Conservation (phyloP, 1,140 invertebrate species). For the Atopsyche davidsoni region DNA sequence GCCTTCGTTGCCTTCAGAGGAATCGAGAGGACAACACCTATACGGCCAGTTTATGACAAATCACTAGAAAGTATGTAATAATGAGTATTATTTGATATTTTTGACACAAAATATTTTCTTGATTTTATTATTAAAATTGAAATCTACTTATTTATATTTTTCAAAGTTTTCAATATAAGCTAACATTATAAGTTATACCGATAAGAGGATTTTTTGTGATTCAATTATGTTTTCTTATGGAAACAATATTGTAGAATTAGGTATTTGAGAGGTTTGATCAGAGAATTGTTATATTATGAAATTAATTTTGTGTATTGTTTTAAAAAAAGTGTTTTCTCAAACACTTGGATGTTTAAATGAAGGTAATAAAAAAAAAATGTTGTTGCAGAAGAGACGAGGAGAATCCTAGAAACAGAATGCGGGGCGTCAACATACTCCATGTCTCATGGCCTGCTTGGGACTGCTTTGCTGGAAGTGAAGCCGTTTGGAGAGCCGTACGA, state of each 20-base stretch:
- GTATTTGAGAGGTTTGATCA: background rate
- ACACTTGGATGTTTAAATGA: background rate
- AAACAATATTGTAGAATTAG: background rate
- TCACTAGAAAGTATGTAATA: constrained; percentile 8
- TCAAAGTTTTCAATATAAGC: background rate
- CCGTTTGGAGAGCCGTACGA: constrained; percentile 12
- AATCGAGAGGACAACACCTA: constrained; percentile 6
- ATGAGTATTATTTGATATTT: background rate
- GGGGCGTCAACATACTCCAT: constrained; percentile 9
- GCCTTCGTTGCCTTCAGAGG: constrained; percentile 1
- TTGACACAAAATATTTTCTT: background rate
- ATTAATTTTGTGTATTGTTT: background rate
- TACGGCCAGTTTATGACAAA: constrained; percentile 9
- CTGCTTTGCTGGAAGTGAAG: constrained; percentile 14
- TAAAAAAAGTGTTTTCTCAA: background rate
- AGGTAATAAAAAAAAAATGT: background rate
- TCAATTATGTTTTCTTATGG: background rate
- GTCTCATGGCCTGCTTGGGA: constrained; percentile 4
- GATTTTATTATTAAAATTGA: background rate
- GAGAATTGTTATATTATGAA: background rate
- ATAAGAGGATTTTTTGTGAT: background rate
- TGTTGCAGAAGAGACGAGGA: background rate
- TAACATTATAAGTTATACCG: background rate
- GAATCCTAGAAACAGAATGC: constrained; percentile 2
- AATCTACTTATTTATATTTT: background rate